Conservation (phyloP, 2,113 vertebrate species). For the Alosa alosa region DNA sequence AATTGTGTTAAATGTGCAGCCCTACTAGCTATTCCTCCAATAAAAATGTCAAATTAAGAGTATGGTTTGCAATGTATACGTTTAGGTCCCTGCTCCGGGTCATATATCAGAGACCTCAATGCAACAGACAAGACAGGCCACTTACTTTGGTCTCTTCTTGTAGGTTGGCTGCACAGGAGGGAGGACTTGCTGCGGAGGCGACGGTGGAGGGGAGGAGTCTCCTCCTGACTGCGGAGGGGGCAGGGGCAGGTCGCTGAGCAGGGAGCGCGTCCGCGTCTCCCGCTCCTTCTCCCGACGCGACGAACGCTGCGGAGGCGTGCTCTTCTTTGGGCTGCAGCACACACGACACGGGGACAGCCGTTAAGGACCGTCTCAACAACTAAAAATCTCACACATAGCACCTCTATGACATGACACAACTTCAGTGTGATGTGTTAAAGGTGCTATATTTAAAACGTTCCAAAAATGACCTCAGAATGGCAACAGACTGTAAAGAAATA, state of each 20-base stretch:
- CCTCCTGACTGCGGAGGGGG: constrained; percentile 87
- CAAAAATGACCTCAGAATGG: too few relatives aligned
- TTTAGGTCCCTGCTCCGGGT: not conserved
- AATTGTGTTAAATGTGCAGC: too few relatives aligned
- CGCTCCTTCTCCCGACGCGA: constrained; percentile 80
- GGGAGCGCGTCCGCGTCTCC: constrained; percentile 84
- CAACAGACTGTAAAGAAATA: too few relatives aligned
- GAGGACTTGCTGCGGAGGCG: constrained; percentile 81
- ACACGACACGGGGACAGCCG: not conserved
- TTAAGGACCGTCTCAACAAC: not conserved
- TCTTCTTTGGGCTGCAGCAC: constrained; percentile 86
- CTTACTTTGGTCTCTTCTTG: constrained; percentile 99
- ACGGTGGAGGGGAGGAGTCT: constrained; percentile 89
- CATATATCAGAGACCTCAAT: not conserved
- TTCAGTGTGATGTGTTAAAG: too few relatives aligned
- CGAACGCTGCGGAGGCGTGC: constrained; percentile 76
- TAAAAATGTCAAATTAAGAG: too few relatives aligned
- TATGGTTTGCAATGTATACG: not conserved
- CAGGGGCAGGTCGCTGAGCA: constrained; percentile 91
- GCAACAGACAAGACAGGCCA: constrained; percentile 13
- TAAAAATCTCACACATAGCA: too few relatives aligned
- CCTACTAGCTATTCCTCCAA: too few relatives aligned
- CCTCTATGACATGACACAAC: too few relatives aligned
- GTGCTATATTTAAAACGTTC: too few relatives aligned
- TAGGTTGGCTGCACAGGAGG: constrained; percentile 80